These are phyloP conservation scores for Megalurothrips usitatus DNA, from an alignment of 2,888 invertebrate species.

Conservation along the genomic window DNA sequence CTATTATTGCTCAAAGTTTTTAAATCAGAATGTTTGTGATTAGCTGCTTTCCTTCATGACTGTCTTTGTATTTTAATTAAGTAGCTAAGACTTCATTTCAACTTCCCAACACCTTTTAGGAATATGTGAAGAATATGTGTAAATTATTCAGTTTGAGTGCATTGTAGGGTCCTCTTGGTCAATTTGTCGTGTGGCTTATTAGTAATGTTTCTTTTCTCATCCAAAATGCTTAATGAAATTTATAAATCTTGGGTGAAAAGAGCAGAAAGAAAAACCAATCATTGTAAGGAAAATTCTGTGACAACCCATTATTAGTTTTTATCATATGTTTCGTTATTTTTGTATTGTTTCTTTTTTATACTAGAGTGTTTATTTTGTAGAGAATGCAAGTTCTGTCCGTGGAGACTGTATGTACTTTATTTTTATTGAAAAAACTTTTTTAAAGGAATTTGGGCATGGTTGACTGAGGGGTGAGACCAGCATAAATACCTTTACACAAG, in stretches of 20 bases:
- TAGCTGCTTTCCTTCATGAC: too few relatives aligned
- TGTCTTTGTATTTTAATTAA: too few relatives aligned
- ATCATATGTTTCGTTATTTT: conserved; percentile 5
- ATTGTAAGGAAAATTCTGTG: not conserved
- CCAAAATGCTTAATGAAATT: too few relatives aligned
- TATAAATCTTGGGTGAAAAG: too few relatives aligned
- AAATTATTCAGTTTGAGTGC: too few relatives aligned
- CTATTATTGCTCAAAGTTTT: too few relatives aligned
- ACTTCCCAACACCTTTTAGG: too few relatives aligned
- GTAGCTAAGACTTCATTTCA: too few relatives aligned
- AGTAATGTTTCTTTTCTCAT: not conserved
- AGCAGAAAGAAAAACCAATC: too few relatives aligned
- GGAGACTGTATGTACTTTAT: not conserved
- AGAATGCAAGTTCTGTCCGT: not conserved
- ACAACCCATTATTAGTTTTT: conserved; percentile 19
- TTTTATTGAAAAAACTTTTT: not conserved
- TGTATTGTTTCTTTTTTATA: conserved; percentile 5
- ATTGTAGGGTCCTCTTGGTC: not conserved
- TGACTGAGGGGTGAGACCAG: not conserved
- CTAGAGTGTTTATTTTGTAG: conserved; percentile 15
- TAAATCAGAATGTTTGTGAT: too few relatives aligned
- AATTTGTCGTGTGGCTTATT: not conserved
- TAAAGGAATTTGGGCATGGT: not conserved
- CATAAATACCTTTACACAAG: too few relatives aligned
- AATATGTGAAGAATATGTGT: not conserved